Base-by-base conservation (phyloP, 1,140 invertebrate species). In the Calosoma granatense region DNA sequence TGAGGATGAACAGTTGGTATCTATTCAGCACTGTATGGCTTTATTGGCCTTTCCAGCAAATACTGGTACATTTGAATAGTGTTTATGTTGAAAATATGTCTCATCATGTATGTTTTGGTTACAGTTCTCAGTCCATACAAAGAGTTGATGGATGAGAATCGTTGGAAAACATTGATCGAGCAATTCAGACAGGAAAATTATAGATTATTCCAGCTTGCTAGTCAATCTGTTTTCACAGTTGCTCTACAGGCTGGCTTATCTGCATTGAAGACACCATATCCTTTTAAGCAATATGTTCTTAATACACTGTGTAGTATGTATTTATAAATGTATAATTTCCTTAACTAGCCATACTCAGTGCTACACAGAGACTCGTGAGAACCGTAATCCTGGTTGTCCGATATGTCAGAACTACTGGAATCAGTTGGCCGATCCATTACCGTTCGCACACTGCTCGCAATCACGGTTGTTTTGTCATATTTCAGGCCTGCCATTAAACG, bases 361-460 rank as follows among this genome's bases (percentile, higher is more conserved):
- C 74, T 89, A 88, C 54, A 64, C 67, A 15, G 65, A 69, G 56
- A 77, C 73, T 59, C 74, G 74, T 57, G 80, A 82, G 60, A 76
- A 75, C 23, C 78, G 82, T 63, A 94, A 93, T 76, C 77, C 88
- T 1, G 87, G 90, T 66, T 99, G 96, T 74, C 95, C 96, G 1
- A 92, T 98, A 22, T 98, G 96, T 74, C 83, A 88, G 65, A 83
- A 86, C 59, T 84, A 90, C 63, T 79, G 98, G 22, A 94, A 94
- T 72, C 79, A 85, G 59, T 80, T 98, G 56, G 94, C 95, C 12
- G 79, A 81, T 54, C 76, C 83, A 55, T 76, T 98, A 64, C 96
- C 97, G 39, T 96, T 90, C 75, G 92, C 95, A 47, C 96, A 98
- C 76, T 96, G 93, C 72, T 92, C 93, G 20, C 94, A 98, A 71